Evolutionary conservation across 2,888 invertebrate genomes (phyloP).

Genomic region (Hypselothyrea guttata): DNA sequence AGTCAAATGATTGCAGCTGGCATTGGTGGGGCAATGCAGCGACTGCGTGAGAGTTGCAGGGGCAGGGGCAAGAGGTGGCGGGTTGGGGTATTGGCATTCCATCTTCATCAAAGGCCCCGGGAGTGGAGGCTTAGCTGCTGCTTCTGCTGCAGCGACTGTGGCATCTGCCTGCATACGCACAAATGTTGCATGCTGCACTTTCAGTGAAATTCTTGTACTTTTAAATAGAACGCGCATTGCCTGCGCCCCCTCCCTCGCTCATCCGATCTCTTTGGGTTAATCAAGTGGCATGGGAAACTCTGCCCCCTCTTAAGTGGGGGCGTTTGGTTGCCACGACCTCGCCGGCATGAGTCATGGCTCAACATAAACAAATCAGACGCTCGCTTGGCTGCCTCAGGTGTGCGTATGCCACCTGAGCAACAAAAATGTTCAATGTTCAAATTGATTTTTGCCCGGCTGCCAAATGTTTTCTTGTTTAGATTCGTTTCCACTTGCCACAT

Average conservation of each 20-base stretch:
- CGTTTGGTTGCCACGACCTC: conserved; percentile 40
- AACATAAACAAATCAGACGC: conserved; percentile 57
- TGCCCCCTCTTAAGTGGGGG: conserved; percentile 45
- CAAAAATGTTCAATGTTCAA: conserved; percentile 44
- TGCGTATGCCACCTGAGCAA: conserved; percentile 28
- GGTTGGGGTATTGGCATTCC: conserved; percentile 49
- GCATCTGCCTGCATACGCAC: conserved; percentile 55
- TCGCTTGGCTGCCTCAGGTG: conserved; percentile 51
- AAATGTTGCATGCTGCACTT: conserved; percentile 55
- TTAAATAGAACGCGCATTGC: conserved; percentile 49
- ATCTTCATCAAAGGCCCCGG: conserved; percentile 66
- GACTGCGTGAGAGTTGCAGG: too few species aligned
- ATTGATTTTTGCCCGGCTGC: conserved; percentile 24
- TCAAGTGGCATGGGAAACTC: conserved; percentile 75
- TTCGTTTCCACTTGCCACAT: conserved; percentile 49
- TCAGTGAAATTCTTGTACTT: conserved; percentile 37
- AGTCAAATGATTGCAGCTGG: conserved; percentile 75
- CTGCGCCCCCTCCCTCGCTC: conserved; percentile 29
- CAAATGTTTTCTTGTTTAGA: conserved; percentile 51
- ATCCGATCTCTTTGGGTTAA: conserved; percentile 50
- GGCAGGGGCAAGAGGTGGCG: conserved; percentile 16
- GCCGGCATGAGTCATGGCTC: conserved; percentile 59
- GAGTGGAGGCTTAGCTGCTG: conserved; percentile 22
- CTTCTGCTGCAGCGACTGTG: conserved; percentile 36
- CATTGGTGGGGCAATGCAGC: background rate